Evolutionary conservation across 2,888 invertebrate species (phyloP).

Genomic region (Augiades crinisus): DNA sequence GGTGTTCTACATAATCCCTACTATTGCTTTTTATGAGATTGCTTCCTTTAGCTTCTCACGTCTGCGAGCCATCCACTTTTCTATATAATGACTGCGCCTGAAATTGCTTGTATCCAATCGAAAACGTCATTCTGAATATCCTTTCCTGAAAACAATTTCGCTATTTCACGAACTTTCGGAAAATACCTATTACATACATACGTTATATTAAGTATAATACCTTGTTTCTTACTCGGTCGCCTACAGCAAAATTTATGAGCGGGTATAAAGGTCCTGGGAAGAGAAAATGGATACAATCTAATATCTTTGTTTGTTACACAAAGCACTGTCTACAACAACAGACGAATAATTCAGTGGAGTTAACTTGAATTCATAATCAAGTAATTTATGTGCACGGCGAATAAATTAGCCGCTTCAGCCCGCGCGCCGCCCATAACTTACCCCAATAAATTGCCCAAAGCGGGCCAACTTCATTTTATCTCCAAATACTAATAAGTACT

Average conservation of each 20-base stretch:
- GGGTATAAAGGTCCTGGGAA: slow-evolving; percentile 43
- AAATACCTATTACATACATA: no score
- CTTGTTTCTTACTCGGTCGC: not conserved
- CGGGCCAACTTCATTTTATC: slow-evolving; percentile 80
- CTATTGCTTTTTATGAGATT: slow-evolving; percentile 74
- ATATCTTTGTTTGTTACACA: slow-evolving; percentile 73
- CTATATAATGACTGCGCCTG: slow-evolving; percentile 20
- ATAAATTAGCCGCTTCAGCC: slow-evolving; percentile 79
- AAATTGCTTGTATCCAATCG: slow-evolving; percentile 5
- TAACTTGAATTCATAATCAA: slow-evolving; percentile 81
- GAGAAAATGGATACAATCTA: slow-evolving; percentile 60
- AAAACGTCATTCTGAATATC: not conserved
- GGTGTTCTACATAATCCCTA: slow-evolving; percentile 75
- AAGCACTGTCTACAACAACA: slow-evolving; percentile 75
- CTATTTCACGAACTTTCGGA: not conserved
- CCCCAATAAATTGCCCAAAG: slow-evolving; percentile 81
- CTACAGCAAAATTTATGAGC: slow-evolving; percentile 26
- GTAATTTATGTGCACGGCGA: slow-evolving; percentile 82
- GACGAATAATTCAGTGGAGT: slow-evolving; percentile 77
- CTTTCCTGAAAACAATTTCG: not conserved
- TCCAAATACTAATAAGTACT: slow-evolving; percentile 79
- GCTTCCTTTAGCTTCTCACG: slow-evolving; percentile 59
- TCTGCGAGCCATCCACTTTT: slow-evolving; percentile 29
- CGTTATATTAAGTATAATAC: not conserved
- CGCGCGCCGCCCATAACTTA: slow-evolving; percentile 80